These are phyloP conservation scores for Crematogaster levior DNA, from an alignment of 2,888 invertebrate genomes.

Conservation along the genomic window DNA sequence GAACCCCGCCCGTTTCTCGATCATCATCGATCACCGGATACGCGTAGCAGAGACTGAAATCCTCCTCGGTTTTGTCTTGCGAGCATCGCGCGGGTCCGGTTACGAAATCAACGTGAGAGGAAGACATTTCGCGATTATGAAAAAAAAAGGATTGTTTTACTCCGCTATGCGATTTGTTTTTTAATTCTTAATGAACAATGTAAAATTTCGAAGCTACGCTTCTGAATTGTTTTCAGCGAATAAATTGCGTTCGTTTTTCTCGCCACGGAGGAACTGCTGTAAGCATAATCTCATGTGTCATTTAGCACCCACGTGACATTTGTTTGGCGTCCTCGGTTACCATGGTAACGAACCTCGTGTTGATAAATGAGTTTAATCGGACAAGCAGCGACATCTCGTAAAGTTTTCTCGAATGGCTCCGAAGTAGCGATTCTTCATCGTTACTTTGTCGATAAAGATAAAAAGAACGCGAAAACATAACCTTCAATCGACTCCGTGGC, in stretches of 20 bases:
- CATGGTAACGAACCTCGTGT: background rate
- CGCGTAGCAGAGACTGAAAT: slow-evolving; percentile 69
- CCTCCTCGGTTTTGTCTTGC: slow-evolving; percentile 58
- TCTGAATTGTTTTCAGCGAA: background rate
- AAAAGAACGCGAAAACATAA: background rate
- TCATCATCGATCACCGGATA: slow-evolving; percentile 67
- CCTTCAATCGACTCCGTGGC: background rate
- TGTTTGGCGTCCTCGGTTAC: slow-evolving; percentile 17
- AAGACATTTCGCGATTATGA: slow-evolving; percentile 17
- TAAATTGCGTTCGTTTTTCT: background rate
- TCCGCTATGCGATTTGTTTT: background rate
- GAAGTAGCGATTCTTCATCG: too few species aligned
- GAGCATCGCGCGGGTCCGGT: slow-evolving; percentile 55
- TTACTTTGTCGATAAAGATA: background rate
- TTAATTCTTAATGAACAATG: background rate
- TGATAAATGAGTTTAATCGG: background rate
- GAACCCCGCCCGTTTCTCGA: slow-evolving; percentile 54
- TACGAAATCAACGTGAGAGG: slow-evolving; percentile 70
- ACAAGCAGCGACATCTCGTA: background rate
- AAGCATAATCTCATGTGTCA: background rate
- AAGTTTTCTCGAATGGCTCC: background rate
- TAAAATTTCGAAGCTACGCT: background rate
- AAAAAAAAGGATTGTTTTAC: too few species aligned
- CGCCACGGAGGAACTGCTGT: background rate
- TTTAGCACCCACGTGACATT: background rate